These are phyloP conservation scores for Gymnarchus niloticus DNA, from an alignment of 2,113 vertebrate species.

Conservation along the genomic window DNA sequence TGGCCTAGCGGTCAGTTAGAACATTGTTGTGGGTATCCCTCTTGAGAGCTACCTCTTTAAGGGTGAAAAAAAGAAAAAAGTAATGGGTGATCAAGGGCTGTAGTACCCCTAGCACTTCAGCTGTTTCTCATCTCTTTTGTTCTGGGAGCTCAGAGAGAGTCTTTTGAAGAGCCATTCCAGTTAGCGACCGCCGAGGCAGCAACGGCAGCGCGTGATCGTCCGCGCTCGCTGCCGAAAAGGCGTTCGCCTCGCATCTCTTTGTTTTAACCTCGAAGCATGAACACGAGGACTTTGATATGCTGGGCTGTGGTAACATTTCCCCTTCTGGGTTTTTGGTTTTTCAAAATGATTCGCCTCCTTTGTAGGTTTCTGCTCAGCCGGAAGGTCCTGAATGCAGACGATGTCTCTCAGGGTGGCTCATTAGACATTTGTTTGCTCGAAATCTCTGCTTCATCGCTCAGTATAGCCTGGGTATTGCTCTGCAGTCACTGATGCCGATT, in stretches of 20 bases:
- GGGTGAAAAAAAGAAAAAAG: constrained; percentile 39
- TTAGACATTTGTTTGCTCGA: not conserved
- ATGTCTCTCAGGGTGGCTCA: not conserved
- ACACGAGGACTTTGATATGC: not conserved
- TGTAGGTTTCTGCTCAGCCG: not conserved
- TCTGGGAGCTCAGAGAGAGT: constrained; percentile 26
- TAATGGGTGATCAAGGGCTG: constrained; percentile 46
- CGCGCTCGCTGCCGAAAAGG: not conserved
- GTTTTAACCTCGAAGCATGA: not conserved
- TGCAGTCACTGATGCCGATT: not conserved
- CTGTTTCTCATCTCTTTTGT: constrained; percentile 30
- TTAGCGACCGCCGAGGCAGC: constrained; percentile 38
- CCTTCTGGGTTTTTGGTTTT: not conserved
- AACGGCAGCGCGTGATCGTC: constrained; percentile 21
- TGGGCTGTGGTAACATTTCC: not conserved
- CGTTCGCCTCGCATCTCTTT: not conserved
- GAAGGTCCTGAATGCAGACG: not conserved
- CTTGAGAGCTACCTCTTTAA: constrained; percentile 35
- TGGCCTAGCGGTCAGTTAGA: constrained; percentile 44
- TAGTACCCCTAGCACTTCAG: constrained; percentile 18
- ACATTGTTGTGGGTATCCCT: constrained; percentile 45
- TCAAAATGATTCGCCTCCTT: not conserved
- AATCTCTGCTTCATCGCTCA: not conserved
- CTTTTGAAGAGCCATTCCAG: constrained; percentile 49
- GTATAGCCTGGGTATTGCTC: not conserved